These are phyloP conservation scores for Forbesichthys agassizii DNA, from an alignment of 2,113 vertebrate genomes.

Conservation along the genomic window DNA sequence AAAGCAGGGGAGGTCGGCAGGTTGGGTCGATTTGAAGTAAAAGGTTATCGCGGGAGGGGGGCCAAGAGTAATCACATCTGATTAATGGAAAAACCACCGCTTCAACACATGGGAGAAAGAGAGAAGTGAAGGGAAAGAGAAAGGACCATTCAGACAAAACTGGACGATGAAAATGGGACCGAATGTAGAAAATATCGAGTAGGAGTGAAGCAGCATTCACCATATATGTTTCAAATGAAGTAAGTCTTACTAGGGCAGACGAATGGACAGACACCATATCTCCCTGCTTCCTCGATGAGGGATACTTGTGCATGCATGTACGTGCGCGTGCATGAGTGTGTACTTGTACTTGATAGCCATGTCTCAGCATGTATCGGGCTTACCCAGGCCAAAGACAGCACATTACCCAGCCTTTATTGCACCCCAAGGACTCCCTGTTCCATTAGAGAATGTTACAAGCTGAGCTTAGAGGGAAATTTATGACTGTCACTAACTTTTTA, in stretches of 20 bases:
- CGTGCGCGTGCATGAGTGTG: neutral
- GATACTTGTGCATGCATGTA: neutral
- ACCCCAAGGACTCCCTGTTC: slow-evolving; percentile 50
- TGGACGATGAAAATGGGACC: too few species aligned
- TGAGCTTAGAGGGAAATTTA: slow-evolving; percentile 54
- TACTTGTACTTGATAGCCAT: slow-evolving; percentile 33
- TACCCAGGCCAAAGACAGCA: slow-evolving; percentile 56
- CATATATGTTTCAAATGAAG: too few species aligned
- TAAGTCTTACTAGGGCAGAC: too few species aligned
- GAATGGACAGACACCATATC: too few species aligned
- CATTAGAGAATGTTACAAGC: slow-evolving; percentile 50
- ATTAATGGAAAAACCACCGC: slow-evolving; percentile 55
- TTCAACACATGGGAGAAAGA: slow-evolving; percentile 26
- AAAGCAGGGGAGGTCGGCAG: slow-evolving; percentile 65
- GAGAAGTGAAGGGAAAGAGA: slow-evolving; percentile 38
- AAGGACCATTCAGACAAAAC: neutral
- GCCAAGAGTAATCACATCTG: slow-evolving; percentile 62
- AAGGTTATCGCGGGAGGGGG: slow-evolving; percentile 64
- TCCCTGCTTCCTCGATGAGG: too few species aligned
- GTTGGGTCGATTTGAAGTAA: slow-evolving; percentile 68
- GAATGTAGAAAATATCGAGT: too few species aligned
- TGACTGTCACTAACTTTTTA: slow-evolving; percentile 48
- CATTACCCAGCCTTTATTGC: slow-evolving; percentile 56
- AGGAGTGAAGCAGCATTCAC: too few species aligned
- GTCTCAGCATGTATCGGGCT: slow-evolving; percentile 39